Conservation (phyloP, 2,888 invertebrate species). For the Microchrysa polita region DNA sequence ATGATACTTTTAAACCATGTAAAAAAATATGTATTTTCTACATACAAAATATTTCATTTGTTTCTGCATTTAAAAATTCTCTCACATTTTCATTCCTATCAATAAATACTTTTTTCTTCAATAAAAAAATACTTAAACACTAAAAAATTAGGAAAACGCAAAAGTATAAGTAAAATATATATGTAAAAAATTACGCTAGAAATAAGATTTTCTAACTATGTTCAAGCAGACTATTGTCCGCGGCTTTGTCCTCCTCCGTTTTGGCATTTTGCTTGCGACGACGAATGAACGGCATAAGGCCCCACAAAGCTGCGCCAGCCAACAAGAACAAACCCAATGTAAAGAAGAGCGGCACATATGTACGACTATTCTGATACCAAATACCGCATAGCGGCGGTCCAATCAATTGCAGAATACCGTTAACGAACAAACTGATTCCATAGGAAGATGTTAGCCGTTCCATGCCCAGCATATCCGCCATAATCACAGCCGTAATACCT, state of each 20-base stretch:
- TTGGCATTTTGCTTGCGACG: conserved; percentile 52
- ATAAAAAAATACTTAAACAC: conserved; percentile 29
- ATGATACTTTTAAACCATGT: background rate
- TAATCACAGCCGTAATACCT: conserved; percentile 86
- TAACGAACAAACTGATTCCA: conserved; percentile 85
- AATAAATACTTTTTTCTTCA: conserved; percentile 39
- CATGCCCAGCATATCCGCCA: conserved; percentile 87
- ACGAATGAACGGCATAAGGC: conserved; percentile 76
- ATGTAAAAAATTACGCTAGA: conserved; percentile 24
- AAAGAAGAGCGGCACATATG: conserved; percentile 78
- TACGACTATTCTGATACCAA: conserved; percentile 72
- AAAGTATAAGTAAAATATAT: conserved; percentile 22
- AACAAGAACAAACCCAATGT: conserved; percentile 78
- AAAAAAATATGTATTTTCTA: conserved; percentile 21
- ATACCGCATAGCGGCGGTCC: conserved; percentile 86
- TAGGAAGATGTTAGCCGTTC: conserved; percentile 87
- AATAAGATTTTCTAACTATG: conserved; percentile 28
- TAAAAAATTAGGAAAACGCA: background rate
- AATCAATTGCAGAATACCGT: conserved; percentile 81
- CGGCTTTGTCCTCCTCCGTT: conserved; percentile 15
- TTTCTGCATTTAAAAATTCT: background rate
- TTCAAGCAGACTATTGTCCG: conserved; percentile 46
- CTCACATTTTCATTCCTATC: conserved; percentile 22
- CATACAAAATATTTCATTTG: background rate
- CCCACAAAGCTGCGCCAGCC: conserved; percentile 79